Percentiles rank a stretch among this genome's conserved stretches.
Conservation (phyloP, 2,888 invertebrate genomes). For the Euproctis similis region DNA sequence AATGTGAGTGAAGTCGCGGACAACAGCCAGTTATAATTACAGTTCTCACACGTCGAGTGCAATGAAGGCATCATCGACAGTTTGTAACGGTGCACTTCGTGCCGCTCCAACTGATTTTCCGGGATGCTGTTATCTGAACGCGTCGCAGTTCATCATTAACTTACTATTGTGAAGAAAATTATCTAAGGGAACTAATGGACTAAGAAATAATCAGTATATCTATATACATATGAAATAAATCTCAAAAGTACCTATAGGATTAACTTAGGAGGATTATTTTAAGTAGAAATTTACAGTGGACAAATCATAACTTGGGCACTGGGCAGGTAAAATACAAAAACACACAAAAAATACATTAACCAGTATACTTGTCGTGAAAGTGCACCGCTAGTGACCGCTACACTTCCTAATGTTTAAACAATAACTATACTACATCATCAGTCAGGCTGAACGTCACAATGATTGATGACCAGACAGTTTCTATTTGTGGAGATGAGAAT, state of each 20-base stretch:
- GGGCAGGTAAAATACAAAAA: neutral
- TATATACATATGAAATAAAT: no score
- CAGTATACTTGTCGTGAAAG: neutral
- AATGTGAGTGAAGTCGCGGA: no score
- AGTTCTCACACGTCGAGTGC: constrained; percentile 18
- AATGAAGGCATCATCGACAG: constrained; percentile 10
- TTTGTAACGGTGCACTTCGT: constrained; percentile 16
- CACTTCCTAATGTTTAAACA: constrained; percentile 3
- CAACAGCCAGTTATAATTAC: no score
- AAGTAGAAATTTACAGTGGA: no score
- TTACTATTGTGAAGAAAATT: no score
- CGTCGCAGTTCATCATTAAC: no score
- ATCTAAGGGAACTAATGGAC: no score
- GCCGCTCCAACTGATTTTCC: constrained; percentile 23
- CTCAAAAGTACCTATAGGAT: no score
- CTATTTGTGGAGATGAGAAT: constrained; percentile 19
- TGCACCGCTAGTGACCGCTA: neutral
- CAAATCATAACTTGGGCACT: no score
- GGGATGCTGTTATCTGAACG: constrained; percentile 12
- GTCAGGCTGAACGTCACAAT: constrained; percentile 8
- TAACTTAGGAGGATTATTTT: no score
- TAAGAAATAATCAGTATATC: no score
- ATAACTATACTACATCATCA: constrained; percentile 1
- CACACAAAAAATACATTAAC: neutral
- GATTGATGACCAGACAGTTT: constrained; percentile 22